Percentiles rank a stretch among this genome's conserved stretches.
Evolutionary conservation across 2,888 invertebrate genomes (phyloP).

Genomic region (Lasioglossum lativentre): DNA sequence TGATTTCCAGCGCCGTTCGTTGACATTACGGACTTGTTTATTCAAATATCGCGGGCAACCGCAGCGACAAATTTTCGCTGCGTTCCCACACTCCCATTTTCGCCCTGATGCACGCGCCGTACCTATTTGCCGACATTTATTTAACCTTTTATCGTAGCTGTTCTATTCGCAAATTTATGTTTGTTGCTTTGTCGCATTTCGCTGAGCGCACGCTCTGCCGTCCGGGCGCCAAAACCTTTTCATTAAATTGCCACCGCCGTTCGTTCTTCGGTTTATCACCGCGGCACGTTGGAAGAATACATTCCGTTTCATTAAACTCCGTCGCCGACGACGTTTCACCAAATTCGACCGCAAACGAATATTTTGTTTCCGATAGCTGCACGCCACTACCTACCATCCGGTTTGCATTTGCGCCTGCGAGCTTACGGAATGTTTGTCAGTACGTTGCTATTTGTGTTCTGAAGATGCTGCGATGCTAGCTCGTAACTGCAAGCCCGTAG

Average conservation of each 20-base stretch:
- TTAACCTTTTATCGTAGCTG: background rate
- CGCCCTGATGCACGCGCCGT: background rate
- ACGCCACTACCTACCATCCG: background rate
- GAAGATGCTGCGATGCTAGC: background rate
- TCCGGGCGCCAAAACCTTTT: background rate
- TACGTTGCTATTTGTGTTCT: conserved; percentile 12
- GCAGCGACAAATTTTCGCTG: conserved; percentile 21
- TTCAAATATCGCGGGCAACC: background rate
- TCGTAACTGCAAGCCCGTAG: background rate
- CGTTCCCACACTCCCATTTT: conserved; percentile 18
- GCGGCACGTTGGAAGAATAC: background rate
- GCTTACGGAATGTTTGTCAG: conserved; percentile 9
- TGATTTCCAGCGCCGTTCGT: conserved; percentile 21
- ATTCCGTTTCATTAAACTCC: conserved; percentile 9
- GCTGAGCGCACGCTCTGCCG: background rate
- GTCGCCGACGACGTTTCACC: background rate
- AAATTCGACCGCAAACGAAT: conserved; percentile 14
- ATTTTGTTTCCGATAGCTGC: conserved; percentile 2
- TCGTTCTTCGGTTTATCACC: background rate
- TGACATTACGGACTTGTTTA: conserved; percentile 11
- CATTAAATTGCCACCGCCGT: background rate
- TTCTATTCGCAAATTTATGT: background rate
- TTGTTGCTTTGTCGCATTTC: background rate
- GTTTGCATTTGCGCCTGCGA: conserved; percentile 21
- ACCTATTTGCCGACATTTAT: background rate